Conservation (phyloP, 2,113 vertebrate species). For the Beaufortia kweichowensis region DNA sequence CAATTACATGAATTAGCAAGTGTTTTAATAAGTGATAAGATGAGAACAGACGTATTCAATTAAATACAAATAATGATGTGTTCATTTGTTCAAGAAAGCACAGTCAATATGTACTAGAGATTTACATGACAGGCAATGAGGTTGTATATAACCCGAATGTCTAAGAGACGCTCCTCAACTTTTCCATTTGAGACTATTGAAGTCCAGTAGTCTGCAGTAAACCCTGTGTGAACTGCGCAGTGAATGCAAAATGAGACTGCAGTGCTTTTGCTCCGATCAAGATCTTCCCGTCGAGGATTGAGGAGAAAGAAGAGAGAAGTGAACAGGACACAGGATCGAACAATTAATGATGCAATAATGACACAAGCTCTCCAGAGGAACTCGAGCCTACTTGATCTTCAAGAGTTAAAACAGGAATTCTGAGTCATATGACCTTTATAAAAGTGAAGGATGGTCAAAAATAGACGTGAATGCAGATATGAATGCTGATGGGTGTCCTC, state of each 20-base stretch:
- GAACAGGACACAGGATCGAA: neutral
- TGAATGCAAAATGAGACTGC: slow-evolving; percentile 25
- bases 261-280: slow-evolving; percentile 23
- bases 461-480: neutral
- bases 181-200: neutral
- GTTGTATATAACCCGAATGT: too few relatives aligned
- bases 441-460: neutral
- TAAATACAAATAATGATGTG: neutral
- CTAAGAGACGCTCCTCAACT: neutral
- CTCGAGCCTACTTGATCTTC: neutral
- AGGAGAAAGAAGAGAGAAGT: neutral
- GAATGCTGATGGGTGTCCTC: neutral
- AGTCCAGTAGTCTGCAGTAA: neutral
- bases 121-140: neutral
- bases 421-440: slow-evolving; percentile 15
- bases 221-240: slow-evolving; percentile 19
- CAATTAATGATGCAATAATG: slow-evolving; percentile 11
- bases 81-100: neutral
- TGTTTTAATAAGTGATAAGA: neutral
- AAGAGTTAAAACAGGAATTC: neutral
- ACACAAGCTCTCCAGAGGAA: neutral
- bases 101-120: too few relatives aligned
- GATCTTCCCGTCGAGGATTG: neutral
- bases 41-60: neutral
- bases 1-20: neutral